Conservation (phyloP, 1,140 invertebrate genomes). For the Asobara japonica region DNA sequence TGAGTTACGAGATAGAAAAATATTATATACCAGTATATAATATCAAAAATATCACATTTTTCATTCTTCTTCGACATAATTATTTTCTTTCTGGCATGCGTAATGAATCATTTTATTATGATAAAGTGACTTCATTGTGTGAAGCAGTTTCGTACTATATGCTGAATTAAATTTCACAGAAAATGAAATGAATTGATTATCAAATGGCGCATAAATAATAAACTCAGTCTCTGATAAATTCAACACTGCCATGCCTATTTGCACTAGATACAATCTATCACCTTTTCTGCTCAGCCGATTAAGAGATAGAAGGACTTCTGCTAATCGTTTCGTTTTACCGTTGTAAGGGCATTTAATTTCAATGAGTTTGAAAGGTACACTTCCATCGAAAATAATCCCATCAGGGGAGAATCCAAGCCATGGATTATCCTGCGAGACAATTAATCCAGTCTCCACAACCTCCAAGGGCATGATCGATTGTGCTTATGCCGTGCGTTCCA, state of each 20-base stretch:
- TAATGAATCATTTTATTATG: slow-evolving; percentile 22
- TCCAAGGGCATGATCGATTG: background rate
- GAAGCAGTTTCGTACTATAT: slow-evolving; percentile 11
- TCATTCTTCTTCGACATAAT: background rate
- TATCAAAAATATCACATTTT: background rate
- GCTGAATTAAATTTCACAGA: background rate
- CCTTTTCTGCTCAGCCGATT: background rate
- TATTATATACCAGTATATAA: too few species aligned
- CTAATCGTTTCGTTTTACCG: slow-evolving; percentile 31
- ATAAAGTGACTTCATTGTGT: slow-evolving; percentile 17
- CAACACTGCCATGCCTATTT: slow-evolving; percentile 38
- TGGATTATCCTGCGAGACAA: slow-evolving; percentile 27
- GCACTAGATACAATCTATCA: slow-evolving; percentile 26
- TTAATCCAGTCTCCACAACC: slow-evolving; percentile 13
- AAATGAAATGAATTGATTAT: slow-evolving; percentile 20
- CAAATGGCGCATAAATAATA: slow-evolving; percentile 36
- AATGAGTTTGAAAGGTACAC: slow-evolving; percentile 26
- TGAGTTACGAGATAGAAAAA: too few species aligned
- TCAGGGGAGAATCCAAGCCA: slow-evolving; percentile 34
- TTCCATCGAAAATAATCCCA: slow-evolving; percentile 32
- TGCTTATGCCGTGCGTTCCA: slow-evolving; percentile 14
- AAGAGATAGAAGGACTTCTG: slow-evolving; percentile 22
- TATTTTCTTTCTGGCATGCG: background rate
- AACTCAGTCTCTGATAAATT: slow-evolving; percentile 34
- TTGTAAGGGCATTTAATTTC: slow-evolving; percentile 39